Evolutionary conservation across 2,113 vertebrate species (phyloP), one percentile per base, ranked within the genome.

Genomic region (Nyctibius bracteatus): DNA sequence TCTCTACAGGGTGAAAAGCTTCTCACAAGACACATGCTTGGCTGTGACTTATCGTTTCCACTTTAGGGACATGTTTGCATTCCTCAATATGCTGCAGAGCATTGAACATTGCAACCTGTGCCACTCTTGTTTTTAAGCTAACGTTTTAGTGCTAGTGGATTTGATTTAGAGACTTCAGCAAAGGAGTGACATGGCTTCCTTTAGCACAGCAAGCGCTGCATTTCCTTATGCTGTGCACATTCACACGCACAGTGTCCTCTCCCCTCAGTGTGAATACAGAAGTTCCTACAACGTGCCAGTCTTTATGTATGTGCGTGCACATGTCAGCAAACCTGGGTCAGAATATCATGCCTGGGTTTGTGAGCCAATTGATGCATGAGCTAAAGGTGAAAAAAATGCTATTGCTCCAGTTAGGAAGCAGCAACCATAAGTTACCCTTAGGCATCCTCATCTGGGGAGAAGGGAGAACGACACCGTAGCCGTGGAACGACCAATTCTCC

Each of bases 371-470:
- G 79, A 65, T 3, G 1, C 52, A 25, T 20, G 61, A 90, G 72
- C 46, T 78, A 44, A 83, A 86, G 65, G 59, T 72, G 88, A 92
- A 96, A 92, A 82, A 88, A 93, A 31, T 59, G 24, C n/a, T 78
- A 25, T 41, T 91, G 47, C 35, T 92, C 41, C 61, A 72, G 47
- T 78, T 68, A 78, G 80, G 47, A 73, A 88, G 72, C 88, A 94
- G 55, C 51, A 88, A 51, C 71, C 24, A 49, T 94, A 95, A 95
- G 94, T 90, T 90, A 96, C 90, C 93, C 88, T 92, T 83, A 93
- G 92, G 92, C 94, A 95, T 77, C 77, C 43, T 83, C 31, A 3
- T 88, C 92, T 88, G 57, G 88, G 92, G 85, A 95, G 79, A 71
- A 74, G 28, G 24, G 51, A 81, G 90, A 96, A 35, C 2, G 9